Base-by-base conservation (phyloP, 2,888 invertebrate genomes). In the Sipha maydis region DNA sequence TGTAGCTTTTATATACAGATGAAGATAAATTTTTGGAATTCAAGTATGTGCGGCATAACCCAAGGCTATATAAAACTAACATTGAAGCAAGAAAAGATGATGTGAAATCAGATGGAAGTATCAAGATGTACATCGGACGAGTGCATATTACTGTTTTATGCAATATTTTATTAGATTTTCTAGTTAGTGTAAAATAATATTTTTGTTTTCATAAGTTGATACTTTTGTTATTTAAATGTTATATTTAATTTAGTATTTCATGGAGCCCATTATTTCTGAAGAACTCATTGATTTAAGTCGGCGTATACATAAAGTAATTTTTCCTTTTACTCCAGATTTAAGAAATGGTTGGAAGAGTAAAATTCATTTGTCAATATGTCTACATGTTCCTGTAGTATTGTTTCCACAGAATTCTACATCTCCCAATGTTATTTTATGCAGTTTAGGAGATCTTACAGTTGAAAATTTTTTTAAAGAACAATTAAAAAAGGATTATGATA, bases 331-430 rank as follows among this genome's bases (percentile, higher is more conserved):
- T 80, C 89, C 91, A 28, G 92, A 92, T 7, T 91, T 91, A 0
- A 91, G 93, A n/a, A 92, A 93, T 21, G 91, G 92, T 25, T 93
- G 93, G 91, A 92, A 92, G 77, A 93, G 93, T 0, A 92, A 94
- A 79, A 92, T 95, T 88, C 94, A 94, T 90, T 92, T 95, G 2
- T 94, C 94, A 61, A 93, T 95, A 61, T 94, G 95, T 91, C 93
- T 95, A 83, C 95, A 95, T 91, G 95, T 95, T 3, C 96, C 96
- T 9, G 94, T 95, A 0, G 92, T 97, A 31, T 92, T 96, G 69
- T 92, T 97, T 80, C 97, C 97, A 0, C 96, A 96, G 91, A 96
- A 96, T 91, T 95, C 95, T 0, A 95, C 95, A 11, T 96, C 96
- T 0, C 95, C 96, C 0, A 96, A 95, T 91, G 93, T 96, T 14